phyloP scores from a whole-genome alignment of 2,797 vertebrate genomes.

The Glyptemys insculpta region DNA sequence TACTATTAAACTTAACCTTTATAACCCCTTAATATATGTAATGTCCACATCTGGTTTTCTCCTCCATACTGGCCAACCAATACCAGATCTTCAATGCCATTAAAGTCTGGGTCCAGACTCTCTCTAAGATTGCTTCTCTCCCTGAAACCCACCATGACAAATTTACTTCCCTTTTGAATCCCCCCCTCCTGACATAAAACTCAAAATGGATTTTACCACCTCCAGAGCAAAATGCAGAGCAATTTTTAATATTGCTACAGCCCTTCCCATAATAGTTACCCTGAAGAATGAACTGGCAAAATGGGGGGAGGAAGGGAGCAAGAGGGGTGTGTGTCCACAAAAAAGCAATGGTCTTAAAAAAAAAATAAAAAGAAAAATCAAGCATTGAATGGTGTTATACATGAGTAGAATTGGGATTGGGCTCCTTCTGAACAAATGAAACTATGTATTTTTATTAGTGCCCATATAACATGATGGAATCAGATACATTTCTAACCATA shows the following conservation, averaged over 20 bases:
- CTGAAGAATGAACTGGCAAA: no score
- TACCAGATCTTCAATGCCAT: fast-evolving
- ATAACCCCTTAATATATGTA: neutral
- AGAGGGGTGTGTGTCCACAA: no score
- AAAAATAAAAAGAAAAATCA: neutral
- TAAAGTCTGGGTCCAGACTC: neutral
- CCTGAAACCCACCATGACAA: neutral
- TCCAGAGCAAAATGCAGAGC: neutral
- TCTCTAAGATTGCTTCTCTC: neutral
- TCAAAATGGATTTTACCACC: neutral
- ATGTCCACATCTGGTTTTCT: neutral
- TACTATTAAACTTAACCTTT: neutral
- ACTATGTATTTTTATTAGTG: neutral
- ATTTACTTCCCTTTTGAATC: neutral
- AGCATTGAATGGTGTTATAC: neutral
- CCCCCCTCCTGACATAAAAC: neutral
- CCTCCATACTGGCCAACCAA: neutral
- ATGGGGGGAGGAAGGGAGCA: no score
- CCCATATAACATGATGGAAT: neutral
- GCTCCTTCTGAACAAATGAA: neutral
- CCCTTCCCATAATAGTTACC: neutral
- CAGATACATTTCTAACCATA: neutral
- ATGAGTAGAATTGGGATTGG: neutral
- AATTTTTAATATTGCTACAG: neutral
- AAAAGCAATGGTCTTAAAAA: no score